These are phyloP conservation scores for Arizona elegans DNA, from an alignment of 2,113 vertebrate genomes.

Conservation along the genomic window DNA sequence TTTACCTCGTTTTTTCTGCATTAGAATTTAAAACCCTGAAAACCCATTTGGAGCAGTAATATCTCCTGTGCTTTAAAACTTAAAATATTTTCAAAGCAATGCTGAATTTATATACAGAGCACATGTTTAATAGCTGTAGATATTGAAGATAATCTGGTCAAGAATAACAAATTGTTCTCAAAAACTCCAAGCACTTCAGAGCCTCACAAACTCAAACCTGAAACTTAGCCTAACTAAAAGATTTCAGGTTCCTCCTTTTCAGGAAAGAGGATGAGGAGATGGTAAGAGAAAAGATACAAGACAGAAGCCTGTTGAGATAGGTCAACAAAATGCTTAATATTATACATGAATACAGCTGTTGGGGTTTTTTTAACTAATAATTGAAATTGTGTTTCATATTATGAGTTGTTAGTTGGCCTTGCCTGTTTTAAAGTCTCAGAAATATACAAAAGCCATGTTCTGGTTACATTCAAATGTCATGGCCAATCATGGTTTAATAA, in stretches of 20 bases:
- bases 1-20: neutral
- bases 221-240: neutral
- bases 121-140: neutral
- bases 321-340: neutral
- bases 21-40: neutral
- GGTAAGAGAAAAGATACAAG: neutral
- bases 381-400: neutral
- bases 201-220: neutral
- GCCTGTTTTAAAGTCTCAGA: neutral
- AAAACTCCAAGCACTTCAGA: neutral
- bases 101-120: neutral
- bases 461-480: neutral
- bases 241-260: neutral
- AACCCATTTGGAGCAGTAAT: neutral
- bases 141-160: neutral
- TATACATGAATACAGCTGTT: neutral
- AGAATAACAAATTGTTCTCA: neutral
- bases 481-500: neutral
- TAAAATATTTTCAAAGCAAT: neutral
- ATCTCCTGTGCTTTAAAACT: neutral
- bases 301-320: neutral
- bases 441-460: neutral
- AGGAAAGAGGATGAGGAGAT: neutral
- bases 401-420: neutral
- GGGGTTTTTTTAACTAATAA: neutral